Percentiles rank a stretch among this genome's conserved stretches.
These are phyloP conservation scores for Drosophila barbarae DNA, from an alignment of 2,888 invertebrate genomes.

Conservation along the genomic window DNA sequence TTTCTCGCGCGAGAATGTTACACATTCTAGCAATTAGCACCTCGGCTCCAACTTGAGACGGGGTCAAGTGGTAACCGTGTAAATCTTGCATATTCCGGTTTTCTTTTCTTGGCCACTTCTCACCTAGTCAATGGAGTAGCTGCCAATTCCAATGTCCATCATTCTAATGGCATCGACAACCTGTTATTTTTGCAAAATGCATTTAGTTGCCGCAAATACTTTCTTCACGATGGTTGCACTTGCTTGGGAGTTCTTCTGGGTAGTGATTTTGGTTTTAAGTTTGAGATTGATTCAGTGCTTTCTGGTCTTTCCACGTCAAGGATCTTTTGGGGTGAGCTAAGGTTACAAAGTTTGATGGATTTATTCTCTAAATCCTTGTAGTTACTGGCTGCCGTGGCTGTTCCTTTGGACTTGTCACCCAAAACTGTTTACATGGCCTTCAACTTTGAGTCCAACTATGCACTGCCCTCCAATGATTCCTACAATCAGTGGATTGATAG, in stretches of 20 bases:
- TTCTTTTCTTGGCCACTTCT: conserved; percentile 16
- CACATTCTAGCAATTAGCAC: conserved; percentile 67
- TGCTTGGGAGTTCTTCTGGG: not conserved
- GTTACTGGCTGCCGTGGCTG: conserved; percentile 85
- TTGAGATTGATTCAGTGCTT: conserved; percentile 27
- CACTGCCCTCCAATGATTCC: conserved; percentile 82
- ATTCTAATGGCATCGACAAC: conserved; percentile 2
- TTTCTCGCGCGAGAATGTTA: conserved; percentile 52
- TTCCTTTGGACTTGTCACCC: conserved; percentile 85
- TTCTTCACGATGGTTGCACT: conserved; percentile 51
- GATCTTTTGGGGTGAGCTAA: conserved; percentile 67
- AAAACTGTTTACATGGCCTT: conserved; percentile 87
- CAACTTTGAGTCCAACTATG: conserved; percentile 87
- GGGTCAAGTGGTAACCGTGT: conserved; percentile 52
- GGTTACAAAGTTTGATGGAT: rapidly evolving
- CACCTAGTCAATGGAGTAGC: conserved; percentile 19
- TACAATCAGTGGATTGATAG: conserved; percentile 82
- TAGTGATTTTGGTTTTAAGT: conserved; percentile 12
- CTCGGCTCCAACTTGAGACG: conserved; percentile 32
- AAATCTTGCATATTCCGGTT: conserved; percentile 67
- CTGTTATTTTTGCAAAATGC: conserved; percentile 25
- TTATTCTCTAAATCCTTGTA: conserved; percentile 73
- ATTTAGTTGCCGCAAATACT: conserved; percentile 48
- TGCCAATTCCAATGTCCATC: conserved; percentile 32
- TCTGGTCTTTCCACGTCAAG: conserved; percentile 70